Evolutionary conservation across 2,888 invertebrate species (phyloP).

Genomic region (Acleris emargana): DNA sequence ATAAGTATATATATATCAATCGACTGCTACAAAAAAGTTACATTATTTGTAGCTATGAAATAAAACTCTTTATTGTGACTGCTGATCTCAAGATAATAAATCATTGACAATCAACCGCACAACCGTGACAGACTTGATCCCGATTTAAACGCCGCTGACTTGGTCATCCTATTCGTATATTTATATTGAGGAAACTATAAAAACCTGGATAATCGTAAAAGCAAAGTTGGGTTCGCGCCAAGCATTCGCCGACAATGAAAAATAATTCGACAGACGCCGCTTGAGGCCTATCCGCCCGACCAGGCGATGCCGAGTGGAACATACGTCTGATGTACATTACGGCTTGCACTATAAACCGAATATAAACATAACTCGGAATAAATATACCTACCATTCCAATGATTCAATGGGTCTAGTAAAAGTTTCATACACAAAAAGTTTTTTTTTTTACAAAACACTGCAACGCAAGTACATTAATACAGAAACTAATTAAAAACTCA

Average conservation of each 20-base stretch:
- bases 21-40: no score
- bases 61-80: background rate
- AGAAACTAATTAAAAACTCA: no score
- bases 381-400: background rate
- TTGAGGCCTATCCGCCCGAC: slow-evolving; percentile 34
- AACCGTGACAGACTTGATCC: slow-evolving; percentile 20
- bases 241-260: slow-evolving; percentile 70
- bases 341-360: background rate
- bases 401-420: background rate
- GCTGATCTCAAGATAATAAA: slow-evolving; percentile 13
- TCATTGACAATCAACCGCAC: slow-evolving; percentile 31
- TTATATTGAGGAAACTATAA: slow-evolving; percentile 81
- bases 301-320: slow-evolving; percentile 14
- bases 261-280: slow-evolving; percentile 70
- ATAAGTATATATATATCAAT: no score
- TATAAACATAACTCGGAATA: background rate
- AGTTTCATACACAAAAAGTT: no score
- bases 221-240: slow-evolving; percentile 74
- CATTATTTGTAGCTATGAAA: no score
- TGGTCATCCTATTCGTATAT: slow-evolving; percentile 47
- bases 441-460: no score
- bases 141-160: slow-evolving; percentile 26
- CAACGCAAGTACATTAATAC: no score
- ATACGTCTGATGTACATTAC: slow-evolving; percentile 15
- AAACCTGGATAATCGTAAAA: slow-evolving; percentile 79